Base-by-base conservation (phyloP, 1,140 invertebrate genomes). In the Chymomyza costata region DNA sequence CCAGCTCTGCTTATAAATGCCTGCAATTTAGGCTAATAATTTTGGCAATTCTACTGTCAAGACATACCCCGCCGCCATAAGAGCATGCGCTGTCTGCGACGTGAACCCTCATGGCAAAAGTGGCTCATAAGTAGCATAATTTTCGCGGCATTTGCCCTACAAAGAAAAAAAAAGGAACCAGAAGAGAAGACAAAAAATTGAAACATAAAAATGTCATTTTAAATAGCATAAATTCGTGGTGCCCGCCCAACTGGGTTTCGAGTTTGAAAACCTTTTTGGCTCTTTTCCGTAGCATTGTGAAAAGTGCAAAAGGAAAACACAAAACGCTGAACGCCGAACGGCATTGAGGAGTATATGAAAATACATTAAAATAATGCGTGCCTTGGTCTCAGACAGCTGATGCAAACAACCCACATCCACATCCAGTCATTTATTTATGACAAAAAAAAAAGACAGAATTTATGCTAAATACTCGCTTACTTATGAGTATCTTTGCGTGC, bases 311-410 rank as follows among this genome's bases (percentile, higher is more conserved):
- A 25, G 3, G 21, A 25, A 25, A 25, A 25, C 8, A 25, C 21
- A 8, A 25, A 25, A 25, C 3, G 3, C 3, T 3, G 8, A 25
- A 25, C 8, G 21, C 21, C n/a, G n/a, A n/a, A n/a, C n/a, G n/a
- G 21, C 21, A 25, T 3, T 58, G 31, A 10, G 17, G 34, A 40
- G 45, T 43, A 54, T 56, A 76, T 70, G 71, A 80, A 80, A 80
- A 61, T 54, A 78, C 71, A 78, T 78, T 78, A 78, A 80, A 78
- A 66, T 78, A 78, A 78, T 78, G 71, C 67, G 57, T 57, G 47
- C 51, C 59, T 44, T 31, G 40, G 49, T 59, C 67, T 47, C 54
- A 43, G 51, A 39, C 71, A 78, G 71, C 71, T 78, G 71, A 64
- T 76, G 71, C 66, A 57, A 51, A 31, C 31, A 19, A 17, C 19